Evolutionary conservation across 2,888 invertebrate species (phyloP).

Genomic region (Conops quadrifasciatus): DNA sequence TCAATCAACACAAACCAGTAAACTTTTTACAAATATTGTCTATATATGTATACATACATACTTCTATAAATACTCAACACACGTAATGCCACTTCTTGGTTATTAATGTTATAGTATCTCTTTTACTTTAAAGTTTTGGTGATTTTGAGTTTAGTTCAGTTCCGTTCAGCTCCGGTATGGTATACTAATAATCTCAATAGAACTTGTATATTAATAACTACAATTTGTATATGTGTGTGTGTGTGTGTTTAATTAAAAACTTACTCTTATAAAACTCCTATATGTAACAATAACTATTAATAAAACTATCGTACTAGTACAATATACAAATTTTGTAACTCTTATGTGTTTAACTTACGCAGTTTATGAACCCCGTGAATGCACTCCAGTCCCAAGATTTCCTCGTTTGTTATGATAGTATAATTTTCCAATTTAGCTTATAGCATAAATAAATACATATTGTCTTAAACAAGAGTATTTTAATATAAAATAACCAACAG

Average conservation of each 20-base stretch:
- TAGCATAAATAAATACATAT: too few species aligned
- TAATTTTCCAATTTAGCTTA: constrained; percentile 7
- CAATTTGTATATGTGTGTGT: constrained; percentile 35
- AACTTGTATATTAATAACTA: background rate
- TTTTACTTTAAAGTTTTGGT: constrained; percentile 15
- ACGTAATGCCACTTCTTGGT: constrained; percentile 33
- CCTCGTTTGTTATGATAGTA: constrained; percentile 38
- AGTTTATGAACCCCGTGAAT: constrained; percentile 45
- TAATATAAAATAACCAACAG: background rate
- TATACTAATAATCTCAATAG: constrained; percentile 6
- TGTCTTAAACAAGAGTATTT: too few species aligned
- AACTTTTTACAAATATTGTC: constrained; percentile 32
- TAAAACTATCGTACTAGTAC: background rate
- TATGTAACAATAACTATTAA: constrained; percentile 24
- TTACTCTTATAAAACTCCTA: constrained; percentile 21
- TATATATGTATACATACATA: too few species aligned
- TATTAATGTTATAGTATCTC: constrained; percentile 17
- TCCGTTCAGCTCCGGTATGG: constrained; percentile 23
- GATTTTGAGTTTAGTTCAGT: background rate
- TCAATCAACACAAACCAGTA: constrained; percentile 31
- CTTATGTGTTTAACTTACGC: constrained; percentile 34
- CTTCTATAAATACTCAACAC: too few species aligned
- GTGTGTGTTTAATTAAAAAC: constrained; percentile 38
- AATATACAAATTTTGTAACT: background rate
- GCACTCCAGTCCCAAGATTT: constrained; percentile 28